phyloP scores from a whole-genome alignment of 1,140 invertebrate species.

The Neotoxoptera formosana region DNA sequence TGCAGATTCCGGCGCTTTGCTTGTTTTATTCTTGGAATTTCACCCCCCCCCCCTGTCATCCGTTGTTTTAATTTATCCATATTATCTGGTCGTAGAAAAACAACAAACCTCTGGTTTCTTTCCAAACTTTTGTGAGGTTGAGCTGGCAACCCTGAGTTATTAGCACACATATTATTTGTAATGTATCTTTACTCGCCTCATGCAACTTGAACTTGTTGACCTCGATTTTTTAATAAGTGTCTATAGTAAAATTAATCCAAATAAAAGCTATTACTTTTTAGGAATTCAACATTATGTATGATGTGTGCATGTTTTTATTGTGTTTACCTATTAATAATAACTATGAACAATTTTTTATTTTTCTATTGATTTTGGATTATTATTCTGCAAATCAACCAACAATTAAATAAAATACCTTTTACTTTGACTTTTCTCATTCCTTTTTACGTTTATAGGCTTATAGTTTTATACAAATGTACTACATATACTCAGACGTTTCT shows the following conservation, averaged over 20 bases:
- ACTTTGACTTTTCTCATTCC: background rate
- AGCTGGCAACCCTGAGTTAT: background rate
- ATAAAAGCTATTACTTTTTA: background rate
- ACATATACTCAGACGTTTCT: background rate
- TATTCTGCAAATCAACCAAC: background rate
- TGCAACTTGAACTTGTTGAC: no score
- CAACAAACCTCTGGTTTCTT: background rate
- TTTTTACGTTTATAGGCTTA: no score
- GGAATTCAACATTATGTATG: no score
- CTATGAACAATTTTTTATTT: background rate
- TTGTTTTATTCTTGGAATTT: background rate
- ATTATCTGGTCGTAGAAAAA: background rate
- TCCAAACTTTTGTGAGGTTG: background rate
- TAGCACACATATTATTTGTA: no score
- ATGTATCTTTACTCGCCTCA: no score
- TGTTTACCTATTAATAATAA: background rate
- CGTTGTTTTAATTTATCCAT: background rate
- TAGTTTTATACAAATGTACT: no score
- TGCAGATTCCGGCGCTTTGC: background rate
- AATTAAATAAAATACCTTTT: background rate
- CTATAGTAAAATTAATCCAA: background rate
- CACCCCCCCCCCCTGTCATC: accelerated
- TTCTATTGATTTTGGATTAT: background rate
- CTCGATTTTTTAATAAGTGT: no score
- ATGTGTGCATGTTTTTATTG: background rate